These are phyloP conservation scores for Fregetta grallaria DNA, from an alignment of 2,113 vertebrate genomes.

Conservation along the genomic window DNA sequence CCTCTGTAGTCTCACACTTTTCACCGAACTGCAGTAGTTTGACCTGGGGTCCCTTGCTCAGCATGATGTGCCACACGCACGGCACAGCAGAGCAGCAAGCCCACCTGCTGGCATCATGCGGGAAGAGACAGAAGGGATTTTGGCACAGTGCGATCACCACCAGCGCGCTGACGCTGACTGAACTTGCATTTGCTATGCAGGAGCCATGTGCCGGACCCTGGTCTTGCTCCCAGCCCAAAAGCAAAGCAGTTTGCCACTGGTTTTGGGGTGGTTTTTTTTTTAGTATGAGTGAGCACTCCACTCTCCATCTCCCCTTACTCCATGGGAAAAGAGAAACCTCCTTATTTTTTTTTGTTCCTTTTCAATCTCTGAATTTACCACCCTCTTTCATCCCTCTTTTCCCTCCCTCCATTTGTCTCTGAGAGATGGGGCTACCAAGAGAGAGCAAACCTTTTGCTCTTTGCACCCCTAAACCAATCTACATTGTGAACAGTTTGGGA, in stretches of 20 bases:
- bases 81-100: neutral
- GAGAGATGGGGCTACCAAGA: neutral
- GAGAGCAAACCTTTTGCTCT: neutral
- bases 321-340: rapidly evolving
- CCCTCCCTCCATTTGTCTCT: neutral
- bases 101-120: rapidly evolving
- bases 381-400: neutral
- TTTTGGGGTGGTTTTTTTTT: rapidly evolving
- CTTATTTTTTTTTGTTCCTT: neutral
- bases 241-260: neutral
- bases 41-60: neutral
- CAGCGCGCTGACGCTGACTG: neutral
- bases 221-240: neutral
- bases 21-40: rapidly evolving
- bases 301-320: neutral
- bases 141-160: neutral
- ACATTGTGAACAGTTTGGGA: neutral
- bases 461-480: too few species aligned
- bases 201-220: rapidly evolving
- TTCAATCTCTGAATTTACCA: neutral
- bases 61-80: rapidly evolving
- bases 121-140: neutral
- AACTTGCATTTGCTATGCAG: rapidly evolving
- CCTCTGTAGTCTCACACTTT: neutral
- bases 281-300: neutral